phyloP scores from a whole-genome alignment of 1,140 invertebrate species.

The Trachymyrmex septentrionalis region DNA sequence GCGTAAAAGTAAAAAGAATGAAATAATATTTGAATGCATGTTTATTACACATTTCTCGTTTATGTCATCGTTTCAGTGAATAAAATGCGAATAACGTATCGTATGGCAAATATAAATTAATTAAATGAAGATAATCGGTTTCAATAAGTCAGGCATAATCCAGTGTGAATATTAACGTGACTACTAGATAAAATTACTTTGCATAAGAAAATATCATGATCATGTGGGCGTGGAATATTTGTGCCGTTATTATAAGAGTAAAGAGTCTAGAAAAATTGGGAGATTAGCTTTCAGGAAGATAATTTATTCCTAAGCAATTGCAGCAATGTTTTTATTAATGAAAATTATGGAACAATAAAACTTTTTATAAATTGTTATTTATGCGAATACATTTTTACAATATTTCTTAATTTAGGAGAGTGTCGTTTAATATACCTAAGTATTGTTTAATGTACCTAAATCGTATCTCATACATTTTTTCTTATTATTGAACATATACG shows the following conservation, averaged over 20 bases:
- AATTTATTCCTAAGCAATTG: background rate
- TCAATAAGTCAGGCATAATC: background rate
- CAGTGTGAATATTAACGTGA: background rate
- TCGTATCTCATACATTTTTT: background rate
- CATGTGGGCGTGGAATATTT: background rate
- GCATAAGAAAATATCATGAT: background rate
- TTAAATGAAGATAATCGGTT: background rate
- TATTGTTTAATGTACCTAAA: background rate
- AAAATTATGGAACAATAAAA: background rate
- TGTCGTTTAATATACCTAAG: background rate
- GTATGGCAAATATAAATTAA: background rate
- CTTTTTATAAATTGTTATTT: background rate
- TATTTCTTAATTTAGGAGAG: background rate
- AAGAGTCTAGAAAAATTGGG: background rate
- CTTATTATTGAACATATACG: background rate
- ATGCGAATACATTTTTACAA: background rate
- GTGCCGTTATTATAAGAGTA: background rate
- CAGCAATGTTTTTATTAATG: background rate
- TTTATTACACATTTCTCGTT: background rate
- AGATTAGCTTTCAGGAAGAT: background rate
- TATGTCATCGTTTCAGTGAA: background rate
- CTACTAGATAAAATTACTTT: background rate
- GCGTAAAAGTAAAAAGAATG: background rate
- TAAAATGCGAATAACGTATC: constrained; percentile 2
- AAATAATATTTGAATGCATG: background rate